Evolutionary conservation across 2,888 invertebrate species (phyloP), one percentile per base, ranked within the genome.

Genomic region (Oscheius sp.): DNA sequence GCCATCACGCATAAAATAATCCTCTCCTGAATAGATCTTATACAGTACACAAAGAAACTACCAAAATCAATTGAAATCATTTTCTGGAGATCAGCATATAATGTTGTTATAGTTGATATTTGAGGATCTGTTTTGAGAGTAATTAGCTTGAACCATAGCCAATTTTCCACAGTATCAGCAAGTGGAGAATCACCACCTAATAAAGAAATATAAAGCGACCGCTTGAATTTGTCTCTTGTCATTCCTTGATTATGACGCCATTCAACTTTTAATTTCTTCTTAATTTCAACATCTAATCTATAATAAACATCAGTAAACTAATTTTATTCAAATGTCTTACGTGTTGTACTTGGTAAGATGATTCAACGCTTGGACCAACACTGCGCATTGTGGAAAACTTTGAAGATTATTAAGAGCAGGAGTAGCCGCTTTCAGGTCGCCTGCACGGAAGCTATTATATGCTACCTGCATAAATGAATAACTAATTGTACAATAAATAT

Each of bases 81-180:
- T 32, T 76, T 81, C 68, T 84, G 84, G 20, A 84, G 75, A 41
- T 82, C 82, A 22, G 70, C 67, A 64, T 80, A 82, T n/a, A 78
- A 62, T n/a, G 75, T 50, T 12, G 72, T 64, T n/a, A n/a, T n/a
- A n/a, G n/a, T n/a, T 1, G 77, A 72, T 20, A 82, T 66, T 12
- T 75, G 68, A 28, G 77, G 75, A 63, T 84, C 78, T 17, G 83
- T 71, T 32, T 75, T 75, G n/a, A 82, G 75, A 8, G 74, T 69
- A 38, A 77, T 59, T 41, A 85, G 71, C 49, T 81, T 77, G 51
- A 80, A 76, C 85, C 84, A 85, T 36, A 85, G 71, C 85, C 85
- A 85, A 44, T 85, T 80, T 69, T 85, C 85, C 68, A 85, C 69
- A n/a, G 75, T 81, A 38, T 80, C 78, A 12, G 73, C 69, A 0